Percentiles rank a stretch among this genome's conserved stretches.
These are phyloP conservation scores for Chrysochloris asiatica DNA, from an alignment of 2,113 vertebrate species.

Conservation along the genomic window DNA sequence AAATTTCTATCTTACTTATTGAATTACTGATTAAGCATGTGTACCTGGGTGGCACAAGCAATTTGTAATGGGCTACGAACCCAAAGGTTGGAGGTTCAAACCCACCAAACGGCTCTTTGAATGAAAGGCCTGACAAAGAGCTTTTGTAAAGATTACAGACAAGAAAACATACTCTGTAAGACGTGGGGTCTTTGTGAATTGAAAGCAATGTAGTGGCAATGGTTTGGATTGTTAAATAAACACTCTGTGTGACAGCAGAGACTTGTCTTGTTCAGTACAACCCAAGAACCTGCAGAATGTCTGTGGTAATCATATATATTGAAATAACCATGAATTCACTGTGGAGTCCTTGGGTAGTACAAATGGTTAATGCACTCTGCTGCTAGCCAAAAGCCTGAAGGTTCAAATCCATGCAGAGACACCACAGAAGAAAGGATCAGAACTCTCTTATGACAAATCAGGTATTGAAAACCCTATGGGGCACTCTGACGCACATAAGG, in stretches of 20 bases:
- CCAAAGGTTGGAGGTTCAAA: background rate
- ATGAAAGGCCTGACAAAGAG: background rate
- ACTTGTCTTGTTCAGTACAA: background rate
- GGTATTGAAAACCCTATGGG: background rate
- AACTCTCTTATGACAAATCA: background rate
- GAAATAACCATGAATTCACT: background rate
- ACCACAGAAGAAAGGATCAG: background rate
- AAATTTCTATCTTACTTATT: background rate
- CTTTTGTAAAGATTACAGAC: background rate
- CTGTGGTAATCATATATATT: background rate
- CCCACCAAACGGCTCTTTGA: background rate
- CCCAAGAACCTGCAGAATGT: background rate
- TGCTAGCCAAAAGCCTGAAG: background rate
- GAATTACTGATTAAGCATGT: background rate
- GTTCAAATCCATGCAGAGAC: background rate
- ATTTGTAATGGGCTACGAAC: background rate
- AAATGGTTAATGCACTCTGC: background rate
- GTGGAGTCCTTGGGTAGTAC: background rate
- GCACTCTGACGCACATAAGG: too few relatives aligned
- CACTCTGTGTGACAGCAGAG: background rate
- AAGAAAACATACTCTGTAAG: background rate
- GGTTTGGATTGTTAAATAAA: background rate
- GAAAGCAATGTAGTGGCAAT: background rate
- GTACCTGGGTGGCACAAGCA: background rate
- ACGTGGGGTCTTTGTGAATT: background rate